Conservation (phyloP, 2,888 invertebrate genomes). For the Leucoma salicis region DNA sequence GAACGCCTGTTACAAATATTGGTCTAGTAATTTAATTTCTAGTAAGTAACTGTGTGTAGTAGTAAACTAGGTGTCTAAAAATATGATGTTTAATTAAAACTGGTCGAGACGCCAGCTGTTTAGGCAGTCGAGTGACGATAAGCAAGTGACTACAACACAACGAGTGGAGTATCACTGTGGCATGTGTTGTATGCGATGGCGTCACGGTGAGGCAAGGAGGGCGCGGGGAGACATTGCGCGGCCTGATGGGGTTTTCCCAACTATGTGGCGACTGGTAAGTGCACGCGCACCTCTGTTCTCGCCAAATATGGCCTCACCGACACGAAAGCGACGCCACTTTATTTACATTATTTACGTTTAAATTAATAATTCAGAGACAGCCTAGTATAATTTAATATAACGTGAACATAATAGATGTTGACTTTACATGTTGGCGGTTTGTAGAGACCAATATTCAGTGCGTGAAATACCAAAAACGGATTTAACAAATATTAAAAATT, state of each 20-base stretch:
- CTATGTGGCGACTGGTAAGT: constrained; percentile 50
- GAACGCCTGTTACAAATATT: too few relatives aligned
- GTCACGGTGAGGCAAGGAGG: constrained; percentile 25
- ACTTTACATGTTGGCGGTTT: too few relatives aligned
- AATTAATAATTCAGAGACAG: not conserved
- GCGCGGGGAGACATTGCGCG: constrained; percentile 31
- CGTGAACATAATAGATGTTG: not conserved
- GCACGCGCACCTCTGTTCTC: constrained; percentile 46
- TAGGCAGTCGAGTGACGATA: constrained; percentile 10
- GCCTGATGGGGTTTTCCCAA: constrained; percentile 75
- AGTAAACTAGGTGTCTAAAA: too few relatives aligned
- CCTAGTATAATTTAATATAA: too few relatives aligned
- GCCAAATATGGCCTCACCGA: constrained; percentile 57
- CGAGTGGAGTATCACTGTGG: constrained; percentile 25
- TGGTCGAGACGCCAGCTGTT: constrained; percentile 20
- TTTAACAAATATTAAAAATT: too few relatives aligned
- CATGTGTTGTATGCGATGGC: constrained; percentile 23
- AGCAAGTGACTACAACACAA: constrained; percentile 8
- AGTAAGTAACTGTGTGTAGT: too few relatives aligned
- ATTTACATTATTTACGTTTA: constrained; percentile 60
- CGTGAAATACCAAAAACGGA: too few relatives aligned
- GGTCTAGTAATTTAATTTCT: too few relatives aligned
- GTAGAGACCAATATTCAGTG: too few relatives aligned
- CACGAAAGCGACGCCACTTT: constrained; percentile 9
- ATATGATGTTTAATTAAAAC: constrained; percentile 6